Conservation (phyloP, 1,140 invertebrate genomes). For the Ylistrum balloti region DNA sequence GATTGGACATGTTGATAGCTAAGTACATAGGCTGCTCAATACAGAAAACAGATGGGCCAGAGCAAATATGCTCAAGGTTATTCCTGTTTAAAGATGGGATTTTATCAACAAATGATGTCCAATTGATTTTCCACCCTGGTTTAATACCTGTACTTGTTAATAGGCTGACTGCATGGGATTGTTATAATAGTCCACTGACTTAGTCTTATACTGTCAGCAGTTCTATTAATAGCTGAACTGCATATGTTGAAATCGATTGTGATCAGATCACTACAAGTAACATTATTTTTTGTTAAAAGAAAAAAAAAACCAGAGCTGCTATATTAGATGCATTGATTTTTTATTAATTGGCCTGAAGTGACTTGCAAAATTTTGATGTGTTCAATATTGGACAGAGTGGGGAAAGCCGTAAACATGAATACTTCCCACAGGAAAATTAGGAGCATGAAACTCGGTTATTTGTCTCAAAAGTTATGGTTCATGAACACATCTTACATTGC, state of each 20-base stretch:
- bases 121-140: constrained; percentile 16
- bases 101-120: constrained; percentile 35
- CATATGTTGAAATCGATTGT: background rate
- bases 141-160: constrained; percentile 28
- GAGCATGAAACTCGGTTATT: no score
- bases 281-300: background rate
- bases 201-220: background rate
- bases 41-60: background rate
- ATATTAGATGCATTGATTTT: no score
- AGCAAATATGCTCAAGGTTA: constrained; percentile 38
- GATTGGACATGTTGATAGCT: background rate
- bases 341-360: no score
- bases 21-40: background rate
- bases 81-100: constrained; percentile 34
- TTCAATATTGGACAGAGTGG: no score
- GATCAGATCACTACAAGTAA: constrained; percentile 9
- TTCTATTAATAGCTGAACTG: background rate
- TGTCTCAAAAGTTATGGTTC: no score
- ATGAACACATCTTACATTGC: no score
- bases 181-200: background rate
- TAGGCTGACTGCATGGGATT: constrained; percentile 31
- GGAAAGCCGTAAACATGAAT: no score
- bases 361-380: no score
- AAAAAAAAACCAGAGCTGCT: no score
- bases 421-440: no score